These are phyloP conservation scores for Melanotus villosus DNA, from an alignment of 2,888 invertebrate species.

Conservation along the genomic window DNA sequence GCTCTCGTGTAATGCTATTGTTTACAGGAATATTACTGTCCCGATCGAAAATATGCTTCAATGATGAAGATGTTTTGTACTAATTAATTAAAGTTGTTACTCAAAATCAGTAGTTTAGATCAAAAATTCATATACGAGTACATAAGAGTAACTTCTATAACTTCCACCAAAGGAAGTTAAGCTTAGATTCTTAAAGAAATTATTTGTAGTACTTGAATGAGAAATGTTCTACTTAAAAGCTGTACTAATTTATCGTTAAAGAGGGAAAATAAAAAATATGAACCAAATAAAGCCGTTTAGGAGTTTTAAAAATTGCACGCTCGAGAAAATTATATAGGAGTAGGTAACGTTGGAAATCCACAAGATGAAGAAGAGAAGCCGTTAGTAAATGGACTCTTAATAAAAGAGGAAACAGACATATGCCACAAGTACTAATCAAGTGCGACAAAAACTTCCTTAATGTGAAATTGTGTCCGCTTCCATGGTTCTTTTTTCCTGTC, in stretches of 20 bases:
- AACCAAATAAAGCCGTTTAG: conserved; percentile 2
- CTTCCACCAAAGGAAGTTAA: too few species aligned
- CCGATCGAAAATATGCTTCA: too few species aligned
- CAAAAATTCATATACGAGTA: too few species aligned
- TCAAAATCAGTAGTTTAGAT: too few species aligned
- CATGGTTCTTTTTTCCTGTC: conserved; percentile 28
- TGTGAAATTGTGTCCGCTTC: conserved; percentile 38
- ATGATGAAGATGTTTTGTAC: too few species aligned
- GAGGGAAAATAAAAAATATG: not conserved
- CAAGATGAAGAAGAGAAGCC: conserved; percentile 15
- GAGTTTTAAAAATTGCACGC: conserved; percentile 21
- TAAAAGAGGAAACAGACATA: conserved; percentile 38
- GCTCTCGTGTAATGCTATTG: too few species aligned
- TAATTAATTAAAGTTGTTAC: too few species aligned
- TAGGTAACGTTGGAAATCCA: conserved; percentile 13
- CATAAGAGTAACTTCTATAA: too few species aligned
- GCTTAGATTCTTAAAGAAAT: too few species aligned
- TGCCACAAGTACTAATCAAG: conserved; percentile 42
- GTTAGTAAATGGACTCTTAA: conserved; percentile 29
- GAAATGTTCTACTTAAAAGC: too few species aligned
- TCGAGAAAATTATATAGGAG: conserved; percentile 12
- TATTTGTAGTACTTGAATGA: too few species aligned
- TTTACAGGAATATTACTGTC: too few species aligned
- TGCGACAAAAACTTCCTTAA: conserved; percentile 39
- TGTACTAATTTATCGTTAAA: not conserved